Evolutionary conservation across 2,113 vertebrate genomes (phyloP).

Genomic region (Heterotilapia buettikoferi): DNA sequence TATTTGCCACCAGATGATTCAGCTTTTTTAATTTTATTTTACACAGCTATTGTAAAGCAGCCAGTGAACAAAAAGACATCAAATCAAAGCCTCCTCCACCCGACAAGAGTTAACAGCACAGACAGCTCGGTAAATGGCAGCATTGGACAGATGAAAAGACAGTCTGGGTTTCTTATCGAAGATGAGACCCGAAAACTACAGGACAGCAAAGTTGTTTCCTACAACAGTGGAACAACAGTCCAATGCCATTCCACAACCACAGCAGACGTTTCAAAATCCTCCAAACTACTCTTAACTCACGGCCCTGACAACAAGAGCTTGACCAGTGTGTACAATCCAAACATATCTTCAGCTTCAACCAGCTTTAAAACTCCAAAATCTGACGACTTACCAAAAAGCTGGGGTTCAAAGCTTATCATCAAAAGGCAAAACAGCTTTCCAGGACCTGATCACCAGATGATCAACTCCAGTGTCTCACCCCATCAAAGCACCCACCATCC

Average conservation of each 20-base stretch:
- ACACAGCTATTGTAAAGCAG: background rate
- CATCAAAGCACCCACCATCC: background rate
- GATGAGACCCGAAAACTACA: background rate
- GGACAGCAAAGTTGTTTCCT: background rate
- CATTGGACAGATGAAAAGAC: background rate
- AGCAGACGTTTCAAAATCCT: background rate
- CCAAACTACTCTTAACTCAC: accelerated
- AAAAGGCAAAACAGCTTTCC: background rate
- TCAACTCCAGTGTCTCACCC: background rate
- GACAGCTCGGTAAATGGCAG: background rate
- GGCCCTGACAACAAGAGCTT: background rate
- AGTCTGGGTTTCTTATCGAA: background rate
- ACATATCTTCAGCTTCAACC: background rate
- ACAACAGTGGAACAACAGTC: background rate
- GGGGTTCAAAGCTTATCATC: background rate
- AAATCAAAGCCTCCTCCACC: background rate
- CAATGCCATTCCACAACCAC: background rate
- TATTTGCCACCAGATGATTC: background rate
- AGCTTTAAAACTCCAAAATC: background rate
- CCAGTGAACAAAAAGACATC: background rate
- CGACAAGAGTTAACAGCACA: background rate
- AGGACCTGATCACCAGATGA: background rate
- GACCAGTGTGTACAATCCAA: background rate
- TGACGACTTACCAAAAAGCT: accelerated
- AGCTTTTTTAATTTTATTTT: background rate